Percentiles rank a stretch among this genome's conserved stretches.
Evolutionary conservation across 2,888 invertebrate species (phyloP).

Genomic region (Baccha elongata): DNA sequence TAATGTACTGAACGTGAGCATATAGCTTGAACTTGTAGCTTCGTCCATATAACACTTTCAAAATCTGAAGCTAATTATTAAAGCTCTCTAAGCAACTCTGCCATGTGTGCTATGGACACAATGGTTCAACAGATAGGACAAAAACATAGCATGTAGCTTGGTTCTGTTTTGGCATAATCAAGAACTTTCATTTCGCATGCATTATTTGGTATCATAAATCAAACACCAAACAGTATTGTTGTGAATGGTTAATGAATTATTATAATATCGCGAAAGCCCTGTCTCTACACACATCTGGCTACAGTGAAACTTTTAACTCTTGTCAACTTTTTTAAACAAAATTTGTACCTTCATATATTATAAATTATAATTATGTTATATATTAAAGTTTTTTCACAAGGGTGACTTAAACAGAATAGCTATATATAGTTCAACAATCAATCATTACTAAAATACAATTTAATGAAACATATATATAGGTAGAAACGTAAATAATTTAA

Average conservation of each 20-base stretch:
- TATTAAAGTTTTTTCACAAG: no score
- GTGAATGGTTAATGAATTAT: constrained; percentile 68
- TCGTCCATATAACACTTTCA: constrained; percentile 5
- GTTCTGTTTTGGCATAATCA: constrained; percentile 49
- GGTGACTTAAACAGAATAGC: no score
- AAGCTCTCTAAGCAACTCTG: constrained; percentile 37
- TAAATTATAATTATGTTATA: no score
- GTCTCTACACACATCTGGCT: constrained; percentile 37
- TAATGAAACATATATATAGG: neutral
- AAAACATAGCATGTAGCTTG: constrained; percentile 14
- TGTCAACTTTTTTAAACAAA: neutral
- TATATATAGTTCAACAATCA: neutral
- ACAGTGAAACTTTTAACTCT: constrained; percentile 16
- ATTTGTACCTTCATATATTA: constrained; percentile 1
- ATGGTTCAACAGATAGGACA: neutral
- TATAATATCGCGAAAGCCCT: constrained; percentile 21
- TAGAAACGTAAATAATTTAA: neutral
- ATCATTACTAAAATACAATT: neutral
- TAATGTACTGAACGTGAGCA: neutral
- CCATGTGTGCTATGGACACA: constrained; percentile 19
- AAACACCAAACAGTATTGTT: constrained; percentile 51
- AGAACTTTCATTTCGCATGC: constrained; percentile 61
- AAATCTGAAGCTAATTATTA: constrained; percentile 38
- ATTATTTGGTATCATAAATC: constrained; percentile 63
- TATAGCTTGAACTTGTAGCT: neutral